A percentile compares a stretch with the other conserved stretches of the same genome.
phyloP scores from a whole-genome alignment of 2,797 vertebrate species.

The Epinephelus coioides region DNA sequence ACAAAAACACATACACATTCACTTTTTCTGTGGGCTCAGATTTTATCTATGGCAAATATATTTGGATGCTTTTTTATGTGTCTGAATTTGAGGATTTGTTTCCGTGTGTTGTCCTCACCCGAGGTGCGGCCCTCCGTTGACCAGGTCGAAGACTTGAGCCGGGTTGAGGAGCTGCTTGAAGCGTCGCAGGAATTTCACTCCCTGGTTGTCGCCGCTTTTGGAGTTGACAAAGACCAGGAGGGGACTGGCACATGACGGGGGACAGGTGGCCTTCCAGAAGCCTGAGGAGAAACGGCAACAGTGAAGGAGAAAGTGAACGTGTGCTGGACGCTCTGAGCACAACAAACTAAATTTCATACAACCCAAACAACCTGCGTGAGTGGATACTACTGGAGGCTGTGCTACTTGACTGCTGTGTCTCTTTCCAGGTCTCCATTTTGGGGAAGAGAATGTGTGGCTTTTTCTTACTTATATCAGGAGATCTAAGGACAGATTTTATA shows the following conservation, averaged over 20 bases:
- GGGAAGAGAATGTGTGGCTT: no score
- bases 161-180: constrained; percentile 99
- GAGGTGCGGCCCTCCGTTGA: constrained; percentile 97
- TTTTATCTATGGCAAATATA: not conserved
- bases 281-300: constrained; percentile 80
- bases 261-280: constrained; percentile 98
- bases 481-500: no score
- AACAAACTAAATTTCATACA: not conserved
- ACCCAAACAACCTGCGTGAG: no score
- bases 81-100: not conserved
- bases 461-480: no score
- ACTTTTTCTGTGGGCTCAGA: not conserved
- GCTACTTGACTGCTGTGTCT: no score
- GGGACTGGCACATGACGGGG: constrained; percentile 96
- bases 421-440: no score
- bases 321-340: not conserved
- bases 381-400: no score
- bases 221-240: constrained; percentile 99
- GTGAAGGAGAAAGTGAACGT: not conserved
- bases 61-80: not conserved
- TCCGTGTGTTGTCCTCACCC: constrained; percentile 87
- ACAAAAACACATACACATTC: constrained; percentile 32
- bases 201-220: constrained; percentile 99
- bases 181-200: constrained; percentile 97
- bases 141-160: constrained; percentile 98